A percentile compares a stretch with the other conserved stretches of the same genome.
Conservation (phyloP, 1,140 invertebrate genomes). For the Sipha flava region DNA sequence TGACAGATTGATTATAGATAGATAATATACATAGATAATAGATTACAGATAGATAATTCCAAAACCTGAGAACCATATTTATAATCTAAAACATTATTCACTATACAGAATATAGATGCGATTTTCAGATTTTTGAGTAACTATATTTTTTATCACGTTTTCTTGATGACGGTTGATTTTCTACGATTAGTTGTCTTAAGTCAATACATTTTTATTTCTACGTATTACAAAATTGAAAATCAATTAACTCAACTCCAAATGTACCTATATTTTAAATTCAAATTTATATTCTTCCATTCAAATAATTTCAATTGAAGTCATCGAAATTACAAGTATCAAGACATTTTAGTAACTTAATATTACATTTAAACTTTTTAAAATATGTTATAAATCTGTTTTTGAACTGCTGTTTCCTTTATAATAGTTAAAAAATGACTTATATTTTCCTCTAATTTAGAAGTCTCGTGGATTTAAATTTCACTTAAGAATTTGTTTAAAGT, state of each 20-base stretch:
- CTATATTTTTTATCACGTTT: neutral
- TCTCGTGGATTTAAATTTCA: neutral
- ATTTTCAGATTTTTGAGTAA: neutral
- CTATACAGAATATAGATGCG: too few relatives aligned
- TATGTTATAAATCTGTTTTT: neutral
- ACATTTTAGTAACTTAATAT: neutral
- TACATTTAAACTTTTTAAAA: neutral
- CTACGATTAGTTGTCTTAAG: neutral
- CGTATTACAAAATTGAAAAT: neutral
- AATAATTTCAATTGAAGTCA: conserved; percentile 6
- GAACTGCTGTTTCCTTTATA: neutral
- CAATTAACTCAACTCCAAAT: neutral
- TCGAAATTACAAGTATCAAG: neutral
- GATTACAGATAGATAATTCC: too few relatives aligned
- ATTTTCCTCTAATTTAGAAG: neutral
- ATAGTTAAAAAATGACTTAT: neutral
- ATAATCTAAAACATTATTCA: too few relatives aligned
- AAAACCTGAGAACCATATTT: too few relatives aligned
- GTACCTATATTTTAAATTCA: too few relatives aligned
- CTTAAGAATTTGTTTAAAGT: neutral
- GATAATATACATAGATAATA: too few relatives aligned
- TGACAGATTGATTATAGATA: too few relatives aligned
- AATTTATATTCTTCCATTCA: neutral
- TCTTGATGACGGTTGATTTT: neutral
- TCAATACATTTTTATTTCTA: neutral